phyloP scores from a whole-genome alignment of 2,888 invertebrate species.

The Cyrtodaria siliqua region DNA sequence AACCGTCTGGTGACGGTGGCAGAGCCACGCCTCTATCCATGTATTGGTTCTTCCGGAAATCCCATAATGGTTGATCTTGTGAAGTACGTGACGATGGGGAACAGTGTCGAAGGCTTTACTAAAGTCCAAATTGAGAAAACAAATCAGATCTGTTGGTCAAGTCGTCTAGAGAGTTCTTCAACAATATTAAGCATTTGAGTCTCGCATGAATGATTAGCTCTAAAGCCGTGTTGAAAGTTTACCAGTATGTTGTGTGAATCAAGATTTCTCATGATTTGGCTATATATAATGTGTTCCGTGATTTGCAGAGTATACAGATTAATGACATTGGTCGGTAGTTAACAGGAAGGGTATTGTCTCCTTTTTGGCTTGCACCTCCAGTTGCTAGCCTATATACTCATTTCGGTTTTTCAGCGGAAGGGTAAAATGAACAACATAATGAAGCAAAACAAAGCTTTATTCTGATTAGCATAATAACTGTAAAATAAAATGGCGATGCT shows the following conservation, averaged over 20 bases:
- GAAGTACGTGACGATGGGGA: conserved; percentile 13
- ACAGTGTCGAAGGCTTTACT: conserved; percentile 27
- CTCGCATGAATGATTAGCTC: conserved; percentile 25
- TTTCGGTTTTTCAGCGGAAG: no score
- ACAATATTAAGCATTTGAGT: conserved; percentile 22
- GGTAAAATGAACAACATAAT: no score
- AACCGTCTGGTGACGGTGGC: conserved; percentile 10
- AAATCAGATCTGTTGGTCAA: conserved; percentile 12
- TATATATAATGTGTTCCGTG: conserved; percentile 7
- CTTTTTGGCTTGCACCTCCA: no score
- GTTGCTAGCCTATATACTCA: no score
- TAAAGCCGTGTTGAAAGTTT: conserved; percentile 22
- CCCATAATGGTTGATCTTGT: conserved; percentile 29
- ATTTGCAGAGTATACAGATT: neutral
- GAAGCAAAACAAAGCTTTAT: no score
- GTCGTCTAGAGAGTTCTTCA: no score
- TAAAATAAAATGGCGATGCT: no score
- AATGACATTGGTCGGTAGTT: neutral
- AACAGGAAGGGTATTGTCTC: no score
- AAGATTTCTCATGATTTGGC: conserved; percentile 23
- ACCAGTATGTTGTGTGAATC: conserved; percentile 17
- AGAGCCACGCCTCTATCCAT: conserved; percentile 16
- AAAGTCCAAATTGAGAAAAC: conserved; percentile 22
- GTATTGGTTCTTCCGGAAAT: conserved; percentile 12
- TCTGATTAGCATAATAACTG: no score